Percentiles rank a stretch among this genome's conserved stretches.
Conservation (phyloP, 2,888 invertebrate genomes). For the Callosobruchus maculatus region DNA sequence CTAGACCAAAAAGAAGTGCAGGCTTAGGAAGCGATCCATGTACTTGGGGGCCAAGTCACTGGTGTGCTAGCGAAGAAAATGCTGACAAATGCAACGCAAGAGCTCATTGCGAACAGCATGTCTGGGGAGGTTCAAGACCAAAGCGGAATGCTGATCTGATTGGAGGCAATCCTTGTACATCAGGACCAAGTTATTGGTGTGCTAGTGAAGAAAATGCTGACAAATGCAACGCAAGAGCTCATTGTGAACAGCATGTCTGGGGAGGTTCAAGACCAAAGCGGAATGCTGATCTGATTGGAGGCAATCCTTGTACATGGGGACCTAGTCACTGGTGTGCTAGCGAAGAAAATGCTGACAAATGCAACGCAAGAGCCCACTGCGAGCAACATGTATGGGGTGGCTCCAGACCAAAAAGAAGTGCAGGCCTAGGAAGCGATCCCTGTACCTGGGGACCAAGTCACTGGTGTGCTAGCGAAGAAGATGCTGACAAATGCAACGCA, state of each 20-base stretch:
- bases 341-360: conserved; percentile 47
- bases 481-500: conserved; percentile 47
- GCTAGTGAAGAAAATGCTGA: neutral
- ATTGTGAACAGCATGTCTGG: too few species aligned
- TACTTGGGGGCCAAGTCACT: neutral
- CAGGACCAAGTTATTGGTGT: neutral
- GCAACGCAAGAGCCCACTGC: conserved; percentile 44
- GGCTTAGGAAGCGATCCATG: neutral
- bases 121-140: neutral
- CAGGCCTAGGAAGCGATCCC: neutral
- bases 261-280: too few species aligned
- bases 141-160: neutral
- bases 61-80: neutral
- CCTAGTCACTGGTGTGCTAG: conserved; percentile 72
- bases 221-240: too few species aligned
- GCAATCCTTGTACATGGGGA: neutral
- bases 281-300: neutral
- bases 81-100: neutral
- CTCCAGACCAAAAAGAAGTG: too few species aligned
- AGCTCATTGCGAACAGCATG: neutral
- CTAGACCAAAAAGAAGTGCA: neutral
- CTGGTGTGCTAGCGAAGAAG: conserved; percentile 62
- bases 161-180: neutral
- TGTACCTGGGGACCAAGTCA: conserved; percentile 53
- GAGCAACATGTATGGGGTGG: too few species aligned